These are phyloP conservation scores for Leguminivora glycinivorella DNA, from an alignment of 1,140 invertebrate species.

Conservation along the genomic window DNA sequence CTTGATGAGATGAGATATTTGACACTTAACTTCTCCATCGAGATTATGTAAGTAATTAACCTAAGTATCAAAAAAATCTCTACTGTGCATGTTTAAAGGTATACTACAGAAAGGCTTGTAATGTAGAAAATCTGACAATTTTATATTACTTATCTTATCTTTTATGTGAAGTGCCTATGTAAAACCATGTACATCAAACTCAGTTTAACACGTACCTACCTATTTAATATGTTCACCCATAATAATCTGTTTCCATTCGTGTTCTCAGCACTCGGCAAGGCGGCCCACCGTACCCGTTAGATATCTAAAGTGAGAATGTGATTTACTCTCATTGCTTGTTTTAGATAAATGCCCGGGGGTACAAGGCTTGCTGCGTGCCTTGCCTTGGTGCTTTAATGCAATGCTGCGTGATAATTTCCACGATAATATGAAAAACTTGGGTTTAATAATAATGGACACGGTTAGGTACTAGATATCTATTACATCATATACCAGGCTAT, in stretches of 20 bases:
- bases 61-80: too few species aligned
- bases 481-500: not conserved
- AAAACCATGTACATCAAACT: not conserved
- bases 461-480: not conserved
- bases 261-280: not conserved
- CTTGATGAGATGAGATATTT: too few species aligned
- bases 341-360: constrained; percentile 19
- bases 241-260: not conserved
- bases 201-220: not conserved
- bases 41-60: too few species aligned
- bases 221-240: not conserved
- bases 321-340: constrained; percentile 24
- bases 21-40: too few species aligned
- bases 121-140: too few species aligned
- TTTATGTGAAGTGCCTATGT: too few species aligned
- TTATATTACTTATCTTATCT: too few species aligned
- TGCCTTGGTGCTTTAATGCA: constrained; percentile 16
- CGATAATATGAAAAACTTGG: constrained; percentile 23
- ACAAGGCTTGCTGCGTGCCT: constrained; percentile 18
- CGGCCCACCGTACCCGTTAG: not conserved
- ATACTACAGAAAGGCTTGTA: too few species aligned
- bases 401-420: constrained; percentile 18
- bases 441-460: not conserved
- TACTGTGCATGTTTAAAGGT: too few species aligned
- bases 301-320: constrained; percentile 28